Percentiles rank a stretch among this genome's conserved stretches.
These are phyloP conservation scores for Ornithoptera priamus DNA, from an alignment of 2,888 invertebrate species.

Conservation along the genomic window DNA sequence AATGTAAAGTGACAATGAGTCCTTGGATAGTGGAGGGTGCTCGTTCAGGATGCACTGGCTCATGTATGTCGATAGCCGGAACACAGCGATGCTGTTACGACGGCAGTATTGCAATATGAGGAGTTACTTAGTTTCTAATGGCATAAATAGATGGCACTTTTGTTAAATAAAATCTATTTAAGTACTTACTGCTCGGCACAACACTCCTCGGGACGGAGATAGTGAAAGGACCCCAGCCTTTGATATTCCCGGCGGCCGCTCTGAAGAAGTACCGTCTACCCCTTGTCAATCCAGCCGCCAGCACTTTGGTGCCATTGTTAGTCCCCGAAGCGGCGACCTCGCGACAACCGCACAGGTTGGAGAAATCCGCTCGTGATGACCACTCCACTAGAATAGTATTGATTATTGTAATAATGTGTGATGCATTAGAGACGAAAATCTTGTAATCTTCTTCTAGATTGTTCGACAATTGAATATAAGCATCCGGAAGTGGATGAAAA, in stretches of 20 bases:
- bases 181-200: constrained; percentile 92
- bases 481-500: too few species aligned
- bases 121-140: too few species aligned
- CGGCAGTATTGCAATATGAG: background rate
- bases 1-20: background rate
- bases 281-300: constrained; percentile 86
- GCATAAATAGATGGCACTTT: too few species aligned
- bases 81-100: background rate
- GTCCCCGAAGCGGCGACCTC: constrained; percentile 78
- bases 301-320: constrained; percentile 69
- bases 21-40: background rate
- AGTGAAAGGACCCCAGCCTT: constrained; percentile 91
- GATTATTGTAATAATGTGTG: background rate
- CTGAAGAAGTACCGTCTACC: constrained; percentile 94
- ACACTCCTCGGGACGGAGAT: constrained; percentile 90
- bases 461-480: too few species aligned
- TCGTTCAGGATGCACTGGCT: background rate
- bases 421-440: background rate
- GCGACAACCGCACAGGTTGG: constrained; percentile 87
- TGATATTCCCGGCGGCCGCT: constrained; percentile 94
- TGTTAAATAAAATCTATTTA: too few species aligned
- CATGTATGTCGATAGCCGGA: background rate
- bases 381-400: constrained; percentile 87
- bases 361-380: constrained; percentile 93
- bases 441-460: background rate